Conservation (phyloP, 2,113 vertebrate genomes). For the Silurus meridionalis region DNA sequence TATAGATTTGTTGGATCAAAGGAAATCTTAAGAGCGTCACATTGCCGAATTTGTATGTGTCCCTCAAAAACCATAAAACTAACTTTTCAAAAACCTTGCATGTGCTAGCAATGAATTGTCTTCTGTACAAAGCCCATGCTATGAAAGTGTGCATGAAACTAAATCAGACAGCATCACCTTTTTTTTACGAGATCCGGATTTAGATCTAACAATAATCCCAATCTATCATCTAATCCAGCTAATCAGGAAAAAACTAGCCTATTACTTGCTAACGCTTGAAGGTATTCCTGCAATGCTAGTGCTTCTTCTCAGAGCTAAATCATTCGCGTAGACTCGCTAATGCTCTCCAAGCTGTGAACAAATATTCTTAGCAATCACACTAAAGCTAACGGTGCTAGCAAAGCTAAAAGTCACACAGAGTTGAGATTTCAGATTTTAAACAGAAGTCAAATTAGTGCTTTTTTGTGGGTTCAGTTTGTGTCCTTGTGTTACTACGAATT, state of each 20-base stretch:
- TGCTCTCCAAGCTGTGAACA: background rate
- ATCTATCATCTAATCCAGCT: background rate
- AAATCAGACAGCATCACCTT: background rate
- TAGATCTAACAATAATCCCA: background rate
- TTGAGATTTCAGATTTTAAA: background rate
- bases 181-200: background rate
- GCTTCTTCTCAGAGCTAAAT: background rate
- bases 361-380: background rate
- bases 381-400: conserved; percentile 12
- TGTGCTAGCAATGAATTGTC: too few species aligned
- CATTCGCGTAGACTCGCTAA: background rate
- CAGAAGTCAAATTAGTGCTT: background rate
- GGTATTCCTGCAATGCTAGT: background rate
- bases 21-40: too few species aligned
- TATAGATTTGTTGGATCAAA: too few species aligned
- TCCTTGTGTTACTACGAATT: too few species aligned
- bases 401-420: background rate
- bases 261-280: background rate
- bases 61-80: too few species aligned
- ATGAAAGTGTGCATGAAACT: too few species aligned
- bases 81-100: too few species aligned
- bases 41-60: too few species aligned
- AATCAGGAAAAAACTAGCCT: background rate
- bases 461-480: background rate
- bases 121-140: too few species aligned